Evolutionary conservation across 1,140 invertebrate species (phyloP), one percentile per base, ranked within the genome.

Genomic region (Drosophila arizonae): DNA sequence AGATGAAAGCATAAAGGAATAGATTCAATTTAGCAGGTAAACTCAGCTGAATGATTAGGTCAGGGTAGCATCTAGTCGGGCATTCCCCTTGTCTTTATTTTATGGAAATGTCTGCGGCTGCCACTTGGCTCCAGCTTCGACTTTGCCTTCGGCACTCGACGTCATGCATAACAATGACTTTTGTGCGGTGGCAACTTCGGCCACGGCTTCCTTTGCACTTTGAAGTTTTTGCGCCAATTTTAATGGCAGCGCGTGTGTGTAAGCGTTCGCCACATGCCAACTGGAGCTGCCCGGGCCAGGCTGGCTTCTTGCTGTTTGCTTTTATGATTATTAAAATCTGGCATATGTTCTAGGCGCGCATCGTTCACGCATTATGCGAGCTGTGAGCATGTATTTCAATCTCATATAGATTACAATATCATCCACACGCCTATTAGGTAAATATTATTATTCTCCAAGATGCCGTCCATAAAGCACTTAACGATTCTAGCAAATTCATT

Each of bases 111-210:
- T 88, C 66, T 76, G 63, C 45, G 55, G 39, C 39, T 26, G 55
- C 1, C 54, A 11, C 17, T 46, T 79, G 65, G 54, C 66, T 57
- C 77, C 72, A 65, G 75, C 77, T 82, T 77, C 72, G 69, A 77
- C 77, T 77, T 52, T 73, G 66, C 61, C 82, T 75, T 71, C 71
- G 45, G 63, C 74, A 85, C 77, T 87, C 69, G 67, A 71, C 76
- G 82, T 79, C 82, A 87, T 87, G 82, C 82, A 87, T 87, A 87
- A 87, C 82, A 87, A 87, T 87, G 82, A 87, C 84, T 87, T 87
- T 87, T 87, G 81, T 62, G 74, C n/a, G 26, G 39, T 13, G 36
- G 33, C 13, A 61, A 46, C 48, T 46, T 66, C 33, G 43, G 36
- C 61, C 71, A 50, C 41, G 62, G 66, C 21, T 33, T 63, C 56